Percentiles rank a stretch among this genome's conserved stretches.
These are phyloP conservation scores for Lytechinus variegatus DNA, from an alignment of 35 echinoderm and acorn worm genomes.

Conservation along the genomic window DNA sequence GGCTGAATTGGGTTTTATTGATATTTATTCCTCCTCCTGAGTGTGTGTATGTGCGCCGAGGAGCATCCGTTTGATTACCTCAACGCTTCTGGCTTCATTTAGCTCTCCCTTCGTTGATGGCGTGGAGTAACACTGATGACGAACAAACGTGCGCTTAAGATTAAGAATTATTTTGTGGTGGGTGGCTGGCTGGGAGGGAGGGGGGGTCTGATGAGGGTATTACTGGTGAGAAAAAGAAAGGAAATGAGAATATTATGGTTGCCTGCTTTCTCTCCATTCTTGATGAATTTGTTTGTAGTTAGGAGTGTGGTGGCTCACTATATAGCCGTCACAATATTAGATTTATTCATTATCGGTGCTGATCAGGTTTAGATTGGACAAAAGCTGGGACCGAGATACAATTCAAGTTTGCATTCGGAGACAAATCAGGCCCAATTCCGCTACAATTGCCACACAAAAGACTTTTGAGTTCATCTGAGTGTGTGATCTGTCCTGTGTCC, in stretches of 20 bases:
- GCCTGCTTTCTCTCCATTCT: neutral
- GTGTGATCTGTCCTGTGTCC: neutral
- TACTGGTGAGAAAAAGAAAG: neutral
- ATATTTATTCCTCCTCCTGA: slow-evolving; percentile 12
- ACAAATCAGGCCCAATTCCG: neutral
- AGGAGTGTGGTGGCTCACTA: neutral
- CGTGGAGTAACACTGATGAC: neutral
- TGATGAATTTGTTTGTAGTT: neutral
- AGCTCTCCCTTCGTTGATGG: neutral
- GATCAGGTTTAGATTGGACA: slow-evolving; percentile 27
- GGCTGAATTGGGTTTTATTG: neutral
- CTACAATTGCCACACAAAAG: neutral
- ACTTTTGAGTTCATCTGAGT: neutral
- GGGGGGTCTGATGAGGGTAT: slow-evolving; percentile 5
- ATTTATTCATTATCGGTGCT: slow-evolving; percentile 27
- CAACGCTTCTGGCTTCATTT: slow-evolving; percentile 3
- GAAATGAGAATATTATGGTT: slow-evolving; percentile 14
- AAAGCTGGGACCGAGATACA: neutral
- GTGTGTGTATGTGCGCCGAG: neutral
- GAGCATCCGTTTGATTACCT: neutral
- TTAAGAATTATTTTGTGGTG: neutral
- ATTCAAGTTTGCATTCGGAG: neutral
- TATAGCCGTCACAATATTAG: slow-evolving; percentile 37
- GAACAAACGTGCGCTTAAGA: neutral
- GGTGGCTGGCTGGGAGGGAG: no score